A percentile compares a stretch with the other conserved stretches of the same genome.
These are phyloP conservation scores for Fissipunctia ypsillon DNA, from an alignment of 2,888 invertebrate genomes.

Conservation along the genomic window DNA sequence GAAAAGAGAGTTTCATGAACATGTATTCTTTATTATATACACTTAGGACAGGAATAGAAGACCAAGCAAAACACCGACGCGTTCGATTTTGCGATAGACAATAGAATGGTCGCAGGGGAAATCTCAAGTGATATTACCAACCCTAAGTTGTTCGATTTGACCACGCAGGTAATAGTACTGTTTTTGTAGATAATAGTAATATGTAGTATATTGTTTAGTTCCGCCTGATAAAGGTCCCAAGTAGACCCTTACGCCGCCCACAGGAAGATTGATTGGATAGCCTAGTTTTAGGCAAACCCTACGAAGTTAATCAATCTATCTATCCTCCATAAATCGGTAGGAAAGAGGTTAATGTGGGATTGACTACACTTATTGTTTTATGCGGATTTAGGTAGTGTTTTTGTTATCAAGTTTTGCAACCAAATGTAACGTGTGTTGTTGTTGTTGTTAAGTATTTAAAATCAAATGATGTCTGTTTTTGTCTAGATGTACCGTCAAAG, in stretches of 20 bases:
- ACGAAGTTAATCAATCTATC: slow-evolving; percentile 53
- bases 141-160: slow-evolving; percentile 48
- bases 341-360: slow-evolving; percentile 36
- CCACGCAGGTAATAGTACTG: slow-evolving; percentile 43
- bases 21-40: neutral
- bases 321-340: slow-evolving; percentile 46
- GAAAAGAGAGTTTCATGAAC: neutral
- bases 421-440: neutral
- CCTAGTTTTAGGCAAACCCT: slow-evolving; percentile 58
- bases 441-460: neutral
- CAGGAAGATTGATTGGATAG: slow-evolving; percentile 48
- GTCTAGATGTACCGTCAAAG: neutral
- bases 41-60: neutral
- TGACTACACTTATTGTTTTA: slow-evolving; percentile 47
- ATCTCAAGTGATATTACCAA: slow-evolving; percentile 38
- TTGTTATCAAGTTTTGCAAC: neutral
- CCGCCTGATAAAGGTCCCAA: slow-evolving; percentile 46
- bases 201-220: slow-evolving; percentile 46
- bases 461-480: neutral
- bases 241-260: slow-evolving; percentile 44
- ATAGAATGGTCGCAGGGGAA: slow-evolving; percentile 35
- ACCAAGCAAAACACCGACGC: slow-evolving; percentile 6
- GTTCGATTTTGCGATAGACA: slow-evolving; percentile 33
- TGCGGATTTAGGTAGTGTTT: neutral
- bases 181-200: slow-evolving; percentile 45